phyloP scores from a whole-genome alignment of 2,888 invertebrate species.

The Harpagoxenus sublaevis region DNA sequence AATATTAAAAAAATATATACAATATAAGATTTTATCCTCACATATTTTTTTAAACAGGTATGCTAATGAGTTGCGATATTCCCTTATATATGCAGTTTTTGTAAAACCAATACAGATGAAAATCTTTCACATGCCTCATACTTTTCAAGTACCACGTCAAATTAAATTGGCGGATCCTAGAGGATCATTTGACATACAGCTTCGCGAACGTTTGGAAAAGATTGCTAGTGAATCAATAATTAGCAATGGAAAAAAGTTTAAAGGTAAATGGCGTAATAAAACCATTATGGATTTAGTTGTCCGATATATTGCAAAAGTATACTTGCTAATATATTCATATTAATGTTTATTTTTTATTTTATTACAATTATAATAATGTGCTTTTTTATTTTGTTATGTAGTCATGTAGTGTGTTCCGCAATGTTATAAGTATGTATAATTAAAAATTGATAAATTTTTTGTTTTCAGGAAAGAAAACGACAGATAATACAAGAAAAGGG shows the following conservation, averaged over 20 bases:
- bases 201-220: constrained; percentile 20
- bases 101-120: constrained; percentile 68
- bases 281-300: background rate
- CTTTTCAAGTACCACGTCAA: constrained; percentile 70
- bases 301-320: background rate
- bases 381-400: background rate
- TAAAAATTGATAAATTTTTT: background rate
- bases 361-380: background rate
- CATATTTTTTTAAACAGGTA: constrained; percentile 72
- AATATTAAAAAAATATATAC: background rate
- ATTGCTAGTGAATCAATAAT: background rate
- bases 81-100: constrained; percentile 73
- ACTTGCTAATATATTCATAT: background rate
- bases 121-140: constrained; percentile 70
- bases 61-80: constrained; percentile 75
- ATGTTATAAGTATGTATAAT: background rate
- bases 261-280: constrained; percentile 14
- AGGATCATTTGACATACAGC: constrained; percentile 16
- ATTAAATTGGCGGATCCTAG: constrained; percentile 57
- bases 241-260: background rate
- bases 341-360: background rate
- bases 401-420: background rate
- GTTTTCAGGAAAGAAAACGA: constrained; percentile 1
- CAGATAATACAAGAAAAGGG: background rate
- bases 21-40: background rate